A percentile compares a stretch with the other conserved stretches of the same genome.
These are phyloP conservation scores for Heliocidaris erythrogramma DNA, from an alignment of 35 echinoderm and acorn worm genomes.

Conservation along the genomic window DNA sequence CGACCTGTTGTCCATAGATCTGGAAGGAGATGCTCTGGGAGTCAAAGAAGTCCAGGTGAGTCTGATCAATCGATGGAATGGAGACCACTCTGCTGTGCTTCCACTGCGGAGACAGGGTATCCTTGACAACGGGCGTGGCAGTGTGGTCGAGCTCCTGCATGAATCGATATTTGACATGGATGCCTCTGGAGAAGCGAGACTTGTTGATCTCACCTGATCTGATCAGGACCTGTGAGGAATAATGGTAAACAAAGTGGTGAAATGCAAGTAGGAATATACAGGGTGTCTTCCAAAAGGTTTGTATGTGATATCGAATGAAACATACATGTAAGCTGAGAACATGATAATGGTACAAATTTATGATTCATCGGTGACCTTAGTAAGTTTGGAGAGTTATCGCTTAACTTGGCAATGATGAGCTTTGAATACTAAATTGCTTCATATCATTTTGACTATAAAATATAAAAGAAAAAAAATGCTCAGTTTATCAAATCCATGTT, in stretches of 20 bases:
- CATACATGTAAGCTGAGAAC: too few relatives aligned
- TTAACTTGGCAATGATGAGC: too few relatives aligned
- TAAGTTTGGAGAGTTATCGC: too few relatives aligned
- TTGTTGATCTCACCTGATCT: constrained; percentile 89
- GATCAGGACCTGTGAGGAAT: constrained; percentile 66
- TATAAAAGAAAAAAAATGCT: too few relatives aligned
- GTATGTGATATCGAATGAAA: background rate
- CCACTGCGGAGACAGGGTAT: constrained; percentile 89
- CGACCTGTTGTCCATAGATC: constrained; percentile 81
- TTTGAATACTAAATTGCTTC: too few relatives aligned
- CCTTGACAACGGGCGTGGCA: constrained; percentile 55
- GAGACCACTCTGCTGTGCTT: constrained; percentile 81
- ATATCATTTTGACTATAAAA: too few relatives aligned
- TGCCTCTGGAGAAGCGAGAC: constrained; percentile 86
- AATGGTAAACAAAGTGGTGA: background rate
- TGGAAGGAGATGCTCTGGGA: constrained; percentile 68
- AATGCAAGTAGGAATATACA: background rate
- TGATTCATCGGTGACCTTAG: too few relatives aligned
- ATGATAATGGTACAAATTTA: too few relatives aligned
- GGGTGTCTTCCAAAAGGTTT: background rate
- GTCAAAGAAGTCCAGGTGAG: constrained; percentile 86
- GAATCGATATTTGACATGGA: constrained; percentile 81
- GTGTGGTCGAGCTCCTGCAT: constrained; percentile 68
- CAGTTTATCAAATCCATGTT: background rate
- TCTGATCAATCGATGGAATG: constrained; percentile 70